phyloP scores from a whole-genome alignment of 2,888 invertebrate species.

The Lepas anatifera region DNA sequence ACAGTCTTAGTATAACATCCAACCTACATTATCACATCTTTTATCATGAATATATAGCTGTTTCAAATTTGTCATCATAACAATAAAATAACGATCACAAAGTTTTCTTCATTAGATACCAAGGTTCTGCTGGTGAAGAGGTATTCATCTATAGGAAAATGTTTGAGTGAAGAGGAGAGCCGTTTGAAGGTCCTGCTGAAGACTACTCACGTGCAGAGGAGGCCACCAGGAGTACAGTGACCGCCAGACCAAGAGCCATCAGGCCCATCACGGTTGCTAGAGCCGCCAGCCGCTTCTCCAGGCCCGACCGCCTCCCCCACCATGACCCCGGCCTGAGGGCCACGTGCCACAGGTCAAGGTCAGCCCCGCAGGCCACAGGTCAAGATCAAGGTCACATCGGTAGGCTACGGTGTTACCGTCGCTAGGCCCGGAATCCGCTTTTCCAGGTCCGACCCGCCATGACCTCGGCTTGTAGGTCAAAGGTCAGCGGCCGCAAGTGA shows the following conservation, averaged over 20 bases:
- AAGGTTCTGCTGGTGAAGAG: neutral
- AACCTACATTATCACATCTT: too few species aligned
- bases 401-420: too few species aligned
- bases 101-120: neutral
- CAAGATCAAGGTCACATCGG: too few species aligned
- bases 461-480: too few species aligned
- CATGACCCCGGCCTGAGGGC: conserved; percentile 13
- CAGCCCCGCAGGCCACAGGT: too few species aligned
- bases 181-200: neutral
- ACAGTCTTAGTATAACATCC: too few species aligned
- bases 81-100: neutral
- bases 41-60: too few species aligned
- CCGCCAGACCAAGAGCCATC: conserved; percentile 47
- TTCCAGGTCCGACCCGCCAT: too few species aligned
- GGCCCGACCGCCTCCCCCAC: conserved; percentile 15
- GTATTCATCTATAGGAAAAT: neutral
- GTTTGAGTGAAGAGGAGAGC: neutral
- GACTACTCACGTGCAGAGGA: neutral
- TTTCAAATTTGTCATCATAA: too few species aligned
- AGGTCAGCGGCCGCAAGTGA: too few species aligned
- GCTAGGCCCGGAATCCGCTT: too few species aligned
- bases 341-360: neutral
- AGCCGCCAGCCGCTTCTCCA: conserved; percentile 55
- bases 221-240: conserved; percentile 43
- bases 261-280: conserved; percentile 45